A percentile compares a stretch with the other conserved stretches of the same genome.
phyloP scores from a whole-genome alignment of 2,113 vertebrate species.

The Dromaius novaehollandiae region DNA sequence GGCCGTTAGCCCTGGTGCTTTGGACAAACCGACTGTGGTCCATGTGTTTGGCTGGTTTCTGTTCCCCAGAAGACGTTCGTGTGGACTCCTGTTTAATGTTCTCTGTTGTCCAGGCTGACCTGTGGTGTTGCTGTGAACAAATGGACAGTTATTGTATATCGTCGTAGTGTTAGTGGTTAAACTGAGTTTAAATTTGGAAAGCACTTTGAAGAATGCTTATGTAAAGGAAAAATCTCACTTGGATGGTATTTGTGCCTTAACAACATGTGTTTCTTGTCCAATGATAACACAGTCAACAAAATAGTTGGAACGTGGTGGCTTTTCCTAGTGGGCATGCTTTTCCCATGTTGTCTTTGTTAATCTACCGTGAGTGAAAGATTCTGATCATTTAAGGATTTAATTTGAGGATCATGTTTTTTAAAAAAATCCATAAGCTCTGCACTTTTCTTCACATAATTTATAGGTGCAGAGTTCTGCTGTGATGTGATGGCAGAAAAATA shows the following conservation, averaged over 20 bases:
- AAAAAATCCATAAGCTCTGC: not conserved
- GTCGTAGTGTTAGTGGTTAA: not conserved
- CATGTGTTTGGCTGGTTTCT: fast-evolving
- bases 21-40: not conserved
- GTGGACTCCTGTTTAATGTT: fast-evolving
- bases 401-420: not conserved
- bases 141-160: fast-evolving
- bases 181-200: not conserved
- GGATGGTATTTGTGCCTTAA: not conserved
- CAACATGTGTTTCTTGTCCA: not conserved
- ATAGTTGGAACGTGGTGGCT: not conserved
- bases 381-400: not conserved
- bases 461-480: not conserved
- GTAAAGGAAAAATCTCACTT: not conserved
- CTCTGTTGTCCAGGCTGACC: not conserved
- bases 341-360: not conserved
- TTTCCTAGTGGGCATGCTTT: not conserved
- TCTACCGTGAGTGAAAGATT: not conserved
- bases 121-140: not conserved
- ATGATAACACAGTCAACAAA: not conserved
- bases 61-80: not conserved
- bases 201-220: not conserved
- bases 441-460: not conserved
- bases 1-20: not conserved
- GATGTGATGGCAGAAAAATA: not conserved